Evolutionary conservation across 2,888 invertebrate genomes (phyloP), one percentile per base, ranked within the genome.

Genomic region (Eristalis pertinax): DNA sequence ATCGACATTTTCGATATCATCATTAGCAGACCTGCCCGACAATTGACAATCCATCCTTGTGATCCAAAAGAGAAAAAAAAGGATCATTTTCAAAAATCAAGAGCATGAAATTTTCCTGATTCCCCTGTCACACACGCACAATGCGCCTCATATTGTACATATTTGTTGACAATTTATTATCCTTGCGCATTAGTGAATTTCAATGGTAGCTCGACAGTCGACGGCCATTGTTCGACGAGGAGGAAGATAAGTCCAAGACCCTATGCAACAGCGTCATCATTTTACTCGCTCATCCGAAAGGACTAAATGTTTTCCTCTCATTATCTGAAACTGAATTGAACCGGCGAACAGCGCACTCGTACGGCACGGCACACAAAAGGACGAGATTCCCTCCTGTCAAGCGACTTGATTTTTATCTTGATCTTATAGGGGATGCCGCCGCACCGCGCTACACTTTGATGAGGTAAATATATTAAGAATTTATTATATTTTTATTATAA

Each of bases 401-500:
- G 79, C 79, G 73, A 87, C 79, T 84, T 83, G 84, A 87, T 84
- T 83, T 73, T 79, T 87, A 87, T 87, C 87, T 83, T 73, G 68
- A 87, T 87, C 87, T 76, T 38, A 29, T 60, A 68, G 76, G 73
- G 64, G 69, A 84, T 79, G 84, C 87, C 87, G 87, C 87, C 22
- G 15, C 67, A 24, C 22, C 8, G 89, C 91, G 91, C 92, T 90
- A 88, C 89, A 90, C 89, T 92, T 91, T 92, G 92, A 92, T 91
- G 92, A 91, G 88, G 80, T 90, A 89, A 92, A 92, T 91, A 92
- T 92, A 92, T 92, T 92, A 92, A 91, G 92, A 92, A 92, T 91
- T 92, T 92, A 92, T 92, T 92, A 92, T 92, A 93, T 92, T 93
- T 92, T 92, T 91, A 91, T 92, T 93, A 92, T 92, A 91, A 90